A percentile compares a stretch with the other conserved stretches of the same genome.
Conservation (phyloP, 2,888 invertebrate species). For the Lampropteryx suffumata region DNA sequence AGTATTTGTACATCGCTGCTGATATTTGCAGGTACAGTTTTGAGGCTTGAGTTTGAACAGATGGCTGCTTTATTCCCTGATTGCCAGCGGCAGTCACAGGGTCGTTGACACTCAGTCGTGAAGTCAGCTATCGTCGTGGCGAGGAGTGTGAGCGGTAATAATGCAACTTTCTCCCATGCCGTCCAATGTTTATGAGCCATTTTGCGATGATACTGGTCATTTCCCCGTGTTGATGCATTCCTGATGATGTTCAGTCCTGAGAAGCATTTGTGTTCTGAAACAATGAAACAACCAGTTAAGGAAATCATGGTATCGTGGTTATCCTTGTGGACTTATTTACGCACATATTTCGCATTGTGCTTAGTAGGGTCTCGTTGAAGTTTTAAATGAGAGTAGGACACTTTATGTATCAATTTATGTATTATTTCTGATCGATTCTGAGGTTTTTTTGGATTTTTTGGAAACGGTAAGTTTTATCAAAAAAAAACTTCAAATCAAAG, state of each 20-base stretch:
- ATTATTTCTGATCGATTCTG: too few species aligned
- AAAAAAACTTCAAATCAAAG: too few species aligned
- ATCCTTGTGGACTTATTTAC: background rate
- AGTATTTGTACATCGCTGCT: slow-evolving; percentile 88
- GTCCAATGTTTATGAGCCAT: slow-evolving; percentile 78
- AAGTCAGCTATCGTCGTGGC: slow-evolving; percentile 77
- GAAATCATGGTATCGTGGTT: too few species aligned
- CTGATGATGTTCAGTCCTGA: slow-evolving; percentile 50
- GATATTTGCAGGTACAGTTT: slow-evolving; percentile 87
- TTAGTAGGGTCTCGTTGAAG: too few species aligned
- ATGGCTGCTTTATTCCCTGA: slow-evolving; percentile 93
- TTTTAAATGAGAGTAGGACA: too few species aligned
- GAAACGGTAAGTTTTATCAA: too few species aligned
- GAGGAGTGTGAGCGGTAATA: slow-evolving; percentile 57
- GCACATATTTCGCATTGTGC: too few species aligned
- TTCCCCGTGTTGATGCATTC: slow-evolving; percentile 74
- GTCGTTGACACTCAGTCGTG: slow-evolving; percentile 85
- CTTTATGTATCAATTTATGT: too few species aligned
- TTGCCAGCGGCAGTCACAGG: slow-evolving; percentile 93
- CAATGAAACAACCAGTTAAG: slow-evolving; percentile 40
- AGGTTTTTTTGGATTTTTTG: too few species aligned
- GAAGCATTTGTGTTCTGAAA: slow-evolving; percentile 73
- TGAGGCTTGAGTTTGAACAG: slow-evolving; percentile 87
- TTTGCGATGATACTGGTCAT: slow-evolving; percentile 80
- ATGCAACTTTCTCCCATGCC: slow-evolving; percentile 72